Evolutionary conservation across 1,140 invertebrate genomes (phyloP).

Genomic region (Ganaspis sp.): DNA sequence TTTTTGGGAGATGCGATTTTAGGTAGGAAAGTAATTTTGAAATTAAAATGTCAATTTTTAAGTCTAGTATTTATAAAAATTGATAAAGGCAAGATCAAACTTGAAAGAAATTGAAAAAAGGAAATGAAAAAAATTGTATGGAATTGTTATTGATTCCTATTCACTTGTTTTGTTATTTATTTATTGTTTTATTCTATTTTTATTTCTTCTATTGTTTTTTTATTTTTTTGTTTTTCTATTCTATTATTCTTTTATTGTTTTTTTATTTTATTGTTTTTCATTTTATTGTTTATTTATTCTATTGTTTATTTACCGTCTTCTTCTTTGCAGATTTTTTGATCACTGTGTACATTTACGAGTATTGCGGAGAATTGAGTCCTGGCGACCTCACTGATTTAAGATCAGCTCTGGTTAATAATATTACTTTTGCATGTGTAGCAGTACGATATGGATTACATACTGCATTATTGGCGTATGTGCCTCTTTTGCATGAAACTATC

Average conservation of each 20-base stretch:
- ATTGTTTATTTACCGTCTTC: slow-evolving; percentile 17
- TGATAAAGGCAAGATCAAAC: no score
- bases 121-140: no score
- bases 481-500: slow-evolving; percentile 82
- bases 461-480: slow-evolving; percentile 81
- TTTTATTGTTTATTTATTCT: no score
- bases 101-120: no score
- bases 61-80: no score
- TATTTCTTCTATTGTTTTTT: no score
- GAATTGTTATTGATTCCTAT: no score
- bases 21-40: slow-evolving; percentile 63
- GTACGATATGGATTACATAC: slow-evolving; percentile 91
- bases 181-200: no score
- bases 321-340: slow-evolving; percentile 88
- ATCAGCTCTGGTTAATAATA: slow-evolving; percentile 96
- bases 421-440: slow-evolving; percentile 92
- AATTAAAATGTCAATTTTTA: not conserved
- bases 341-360: slow-evolving; percentile 91
- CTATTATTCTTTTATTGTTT: no score
- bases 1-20: slow-evolving; percentile 97
- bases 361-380: slow-evolving; percentile 81
- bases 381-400: slow-evolving; percentile 94
- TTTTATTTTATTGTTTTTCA: no score
- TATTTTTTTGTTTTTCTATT: no score
- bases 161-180: no score